Evolutionary conservation across 2,888 invertebrate species (phyloP), one percentile per base, ranked within the genome.

Genomic region (Dicycla oo): DNA sequence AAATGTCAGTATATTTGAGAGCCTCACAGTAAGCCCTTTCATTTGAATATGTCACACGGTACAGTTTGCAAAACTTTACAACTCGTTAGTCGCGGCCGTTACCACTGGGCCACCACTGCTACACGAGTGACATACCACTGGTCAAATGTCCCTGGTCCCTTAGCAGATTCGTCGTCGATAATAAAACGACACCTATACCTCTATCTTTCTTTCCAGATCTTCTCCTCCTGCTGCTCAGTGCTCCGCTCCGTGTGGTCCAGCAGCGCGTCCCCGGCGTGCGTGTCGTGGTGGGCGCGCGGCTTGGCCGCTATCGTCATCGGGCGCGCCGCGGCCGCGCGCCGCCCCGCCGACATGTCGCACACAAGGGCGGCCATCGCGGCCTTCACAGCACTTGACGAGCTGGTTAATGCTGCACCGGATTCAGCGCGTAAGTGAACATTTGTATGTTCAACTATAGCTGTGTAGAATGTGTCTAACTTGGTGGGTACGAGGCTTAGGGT

Each of bases 271-370:
- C 76, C 89, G 18, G 84, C 81, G 47, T 83, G 89, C 78, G 93
- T 92, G 81, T 91, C 92, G 81, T 94, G 94, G 92, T 95, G 95
- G 94, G 95, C 95, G 86, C 93, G 96, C 23, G 95, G 93, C 15
- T 87, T 95, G 70, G 95, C 92, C 2, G 94, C 90, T 5, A 84
- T 91, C 5, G 90, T 95, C 20, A 86, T 91, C 18, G 93, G 91
- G 13, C 91, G 94, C 49, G 94, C 95, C 0, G 93, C 93, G 0
- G 89, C 87, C 0, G 92, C 94, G 0, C 85, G 93, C 0, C 87
- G 88, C 0, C 89, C 91, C 0, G 11, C 73, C 0, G 93, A 93
- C 86, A 85, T 88, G 69, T 47, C 91, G 30, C 92, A 94, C 81
- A 86, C 91, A 26, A 81, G 89, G 20, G 93, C 94, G n/a, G 91